A percentile compares a stretch with the other conserved stretches of the same genome.
phyloP scores from a whole-genome alignment of 2,797 vertebrate genomes.

The Lepus townsendii region DNA sequence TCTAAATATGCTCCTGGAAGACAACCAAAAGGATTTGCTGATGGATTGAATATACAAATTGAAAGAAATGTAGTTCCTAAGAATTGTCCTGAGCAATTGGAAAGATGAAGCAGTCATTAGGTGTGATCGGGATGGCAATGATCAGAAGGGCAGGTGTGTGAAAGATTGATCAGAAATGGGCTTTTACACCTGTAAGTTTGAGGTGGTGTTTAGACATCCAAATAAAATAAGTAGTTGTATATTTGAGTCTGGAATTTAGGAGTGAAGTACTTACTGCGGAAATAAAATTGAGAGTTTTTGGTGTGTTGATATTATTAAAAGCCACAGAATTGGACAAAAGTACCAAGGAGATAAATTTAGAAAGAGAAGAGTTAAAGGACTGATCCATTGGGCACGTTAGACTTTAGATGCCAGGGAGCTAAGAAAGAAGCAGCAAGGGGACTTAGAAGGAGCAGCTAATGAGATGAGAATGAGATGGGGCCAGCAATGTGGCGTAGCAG shows the following conservation, averaged over 20 bases:
- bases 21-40: not conserved
- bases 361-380: not conserved
- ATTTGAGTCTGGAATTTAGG: not conserved
- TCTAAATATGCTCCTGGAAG: not conserved
- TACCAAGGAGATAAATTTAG: not conserved
- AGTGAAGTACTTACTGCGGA: not conserved
- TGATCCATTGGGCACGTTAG: not conserved
- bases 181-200: not conserved
- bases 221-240: not conserved
- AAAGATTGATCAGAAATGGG: not conserved
- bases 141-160: not conserved
- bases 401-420: not conserved
- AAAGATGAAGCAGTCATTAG: not conserved
- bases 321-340: not conserved
- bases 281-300: not conserved
- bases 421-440: not conserved
- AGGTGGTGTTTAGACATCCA: constrained; percentile 19
- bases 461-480: not conserved
- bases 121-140: not conserved
- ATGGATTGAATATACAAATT: not conserved
- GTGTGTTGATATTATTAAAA: not conserved
- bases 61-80: not conserved
- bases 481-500: too few relatives aligned
- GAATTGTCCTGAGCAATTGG: not conserved
- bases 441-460: not conserved